phyloP scores from a whole-genome alignment of 2,888 invertebrate genomes.

The Perithous albicinctus region DNA sequence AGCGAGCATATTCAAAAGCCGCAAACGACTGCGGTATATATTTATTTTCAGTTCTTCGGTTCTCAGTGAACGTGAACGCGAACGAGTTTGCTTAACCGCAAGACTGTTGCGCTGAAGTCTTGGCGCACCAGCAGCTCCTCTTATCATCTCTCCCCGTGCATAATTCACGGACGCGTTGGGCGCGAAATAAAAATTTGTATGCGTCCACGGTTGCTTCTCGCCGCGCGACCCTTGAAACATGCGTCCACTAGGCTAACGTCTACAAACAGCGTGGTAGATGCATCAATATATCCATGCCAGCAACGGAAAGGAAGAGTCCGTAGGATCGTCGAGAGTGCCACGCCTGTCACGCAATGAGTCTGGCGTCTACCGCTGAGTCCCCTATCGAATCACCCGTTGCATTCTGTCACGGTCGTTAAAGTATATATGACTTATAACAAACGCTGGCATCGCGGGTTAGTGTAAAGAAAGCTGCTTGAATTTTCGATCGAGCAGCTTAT shows the following conservation, averaged over 20 bases:
- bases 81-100: slow-evolving; percentile 43
- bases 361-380: slow-evolving; percentile 42
- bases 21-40: slow-evolving; percentile 25
- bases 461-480: slow-evolving; percentile 44
- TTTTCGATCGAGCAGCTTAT: slow-evolving; percentile 76
- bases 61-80: slow-evolving; percentile 27
- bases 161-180: slow-evolving; percentile 65
- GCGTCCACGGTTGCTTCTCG: slow-evolving; percentile 7
- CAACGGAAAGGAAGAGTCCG: slow-evolving; percentile 35
- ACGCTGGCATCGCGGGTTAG: not conserved
- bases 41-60: slow-evolving; percentile 25
- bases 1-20: slow-evolving; percentile 41
- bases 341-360: slow-evolving; percentile 32
- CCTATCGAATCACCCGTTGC: slow-evolving; percentile 51
- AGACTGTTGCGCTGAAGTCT: slow-evolving; percentile 17
- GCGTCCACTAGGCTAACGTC: slow-evolving; percentile 27
- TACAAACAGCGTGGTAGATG: not conserved
- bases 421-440: slow-evolving; percentile 12
- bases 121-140: slow-evolving; percentile 5
- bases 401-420: slow-evolving; percentile 44
- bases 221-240: not conserved
- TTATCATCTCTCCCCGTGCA: slow-evolving; percentile 65
- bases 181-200: slow-evolving; percentile 44
- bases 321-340: slow-evolving; percentile 42
- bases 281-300: not conserved